Base-by-base conservation (phyloP, 2,888 invertebrate species). In the Drosophila anomalipes region DNA sequence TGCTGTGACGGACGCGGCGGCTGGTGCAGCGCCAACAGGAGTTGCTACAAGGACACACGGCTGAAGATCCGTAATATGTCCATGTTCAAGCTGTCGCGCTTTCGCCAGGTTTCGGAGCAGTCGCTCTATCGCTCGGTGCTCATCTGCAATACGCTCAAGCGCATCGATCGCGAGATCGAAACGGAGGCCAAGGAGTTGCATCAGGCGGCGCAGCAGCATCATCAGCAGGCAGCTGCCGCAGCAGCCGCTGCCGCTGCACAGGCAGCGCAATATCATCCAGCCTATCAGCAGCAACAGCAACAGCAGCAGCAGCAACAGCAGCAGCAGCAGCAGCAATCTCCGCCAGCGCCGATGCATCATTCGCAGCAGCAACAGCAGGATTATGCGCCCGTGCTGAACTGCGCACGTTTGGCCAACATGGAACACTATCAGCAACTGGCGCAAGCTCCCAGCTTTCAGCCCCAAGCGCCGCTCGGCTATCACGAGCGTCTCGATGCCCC, bases 1-100 rank as follows among this genome's bases (percentile, higher is more conserved):
- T 93, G 93, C 77, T 96, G 96, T 94, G 96, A 96, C 91, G 96
- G 96, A 79, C 95, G 96, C n/a, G 77, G 88, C 44, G 84, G 84
- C 12, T 80, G 97, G 95, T 97, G 97, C 93, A 96, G 96, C 91
- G 96, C 96, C 76, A 93, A 92, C 60, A 94, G 96, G 69, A 96
- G 97, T 74, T 97, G 97, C 93, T 97, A 97, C 94, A 95, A 97
- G 92, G 97, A 97, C 92, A 95, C 97, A 81, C 95, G 98, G 67
- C 95, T 97, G 91, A 97, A 97, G 91, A 97, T 98, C 92, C 96
- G 98, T 93, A 97, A 98, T 93, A 95, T 98, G 81, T 98, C 98
- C 82, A 97, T 98, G 96, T 96, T 97, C 93, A 98, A 98, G 94
- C 94, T 98, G 82, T 97, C 97, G 91, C 95, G 97, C 88, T 96